Conservation (phyloP, 2,888 invertebrate genomes). For the Meganola albula region DNA sequence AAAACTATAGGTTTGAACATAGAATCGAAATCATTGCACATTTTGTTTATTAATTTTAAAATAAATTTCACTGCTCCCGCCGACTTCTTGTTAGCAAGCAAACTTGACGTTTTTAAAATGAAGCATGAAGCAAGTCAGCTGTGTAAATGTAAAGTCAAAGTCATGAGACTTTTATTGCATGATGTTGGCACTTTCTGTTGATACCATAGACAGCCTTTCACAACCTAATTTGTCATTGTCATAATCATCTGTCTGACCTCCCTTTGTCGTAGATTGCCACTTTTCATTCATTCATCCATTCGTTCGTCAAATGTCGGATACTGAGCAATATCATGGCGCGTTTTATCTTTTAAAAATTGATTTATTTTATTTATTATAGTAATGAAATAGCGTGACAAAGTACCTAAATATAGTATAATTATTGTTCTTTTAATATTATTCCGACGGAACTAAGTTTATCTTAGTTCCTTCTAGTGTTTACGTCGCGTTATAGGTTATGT, state of each 20-base stretch:
- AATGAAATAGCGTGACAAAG: slow-evolving; percentile 18
- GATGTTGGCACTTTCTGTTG: too few relatives aligned
- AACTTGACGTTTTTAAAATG: too few relatives aligned
- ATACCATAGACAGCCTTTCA: too few relatives aligned
- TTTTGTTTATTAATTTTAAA: too few relatives aligned
- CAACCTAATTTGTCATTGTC: too few relatives aligned
- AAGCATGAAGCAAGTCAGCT: too few relatives aligned
- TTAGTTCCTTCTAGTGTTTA: slow-evolving; percentile 36
- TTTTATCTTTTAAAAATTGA: slow-evolving; percentile 37
- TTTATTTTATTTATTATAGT: slow-evolving; percentile 21
- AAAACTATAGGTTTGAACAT: slow-evolving; percentile 66
- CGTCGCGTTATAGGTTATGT: slow-evolving; percentile 67
- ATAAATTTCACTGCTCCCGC: too few relatives aligned
- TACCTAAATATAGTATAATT: slow-evolving; percentile 14
- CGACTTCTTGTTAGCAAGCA: too few relatives aligned
- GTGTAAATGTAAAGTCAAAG: too few relatives aligned
- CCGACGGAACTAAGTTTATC: slow-evolving; percentile 11
- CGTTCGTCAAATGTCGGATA: slow-evolving; percentile 27
- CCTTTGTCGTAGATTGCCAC: too few relatives aligned
- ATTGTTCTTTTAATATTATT: slow-evolving; percentile 11
- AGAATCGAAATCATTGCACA: slow-evolving; percentile 42
- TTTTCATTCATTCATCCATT: slow-evolving; percentile 17
- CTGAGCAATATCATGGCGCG: slow-evolving; percentile 42
- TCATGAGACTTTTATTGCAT: too few relatives aligned
- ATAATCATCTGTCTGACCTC: too few relatives aligned